A percentile compares a stretch with the other conserved stretches of the same genome.
Conservation (phyloP, 2,113 vertebrate species). For the Thamnaconus septentrionalis region DNA sequence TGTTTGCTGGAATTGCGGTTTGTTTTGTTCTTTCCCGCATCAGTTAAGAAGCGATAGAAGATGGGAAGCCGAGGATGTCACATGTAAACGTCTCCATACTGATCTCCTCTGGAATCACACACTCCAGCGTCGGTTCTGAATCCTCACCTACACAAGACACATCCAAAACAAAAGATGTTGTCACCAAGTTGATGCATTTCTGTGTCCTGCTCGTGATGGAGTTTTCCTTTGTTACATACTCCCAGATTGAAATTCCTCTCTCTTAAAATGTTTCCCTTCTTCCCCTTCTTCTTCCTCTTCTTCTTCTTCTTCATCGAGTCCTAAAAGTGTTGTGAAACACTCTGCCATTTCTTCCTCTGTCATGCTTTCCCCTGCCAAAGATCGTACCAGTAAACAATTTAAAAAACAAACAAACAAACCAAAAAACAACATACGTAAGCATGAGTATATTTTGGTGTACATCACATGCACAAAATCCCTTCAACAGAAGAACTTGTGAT, state of each 20-base stretch:
- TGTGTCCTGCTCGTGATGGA: not conserved
- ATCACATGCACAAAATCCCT: too few species aligned
- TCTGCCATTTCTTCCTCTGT: constrained; percentile 83
- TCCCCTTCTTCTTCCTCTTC: not conserved
- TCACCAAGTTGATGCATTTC: not conserved
- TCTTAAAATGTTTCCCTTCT: constrained; percentile 32
- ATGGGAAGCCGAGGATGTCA: constrained; percentile 82
- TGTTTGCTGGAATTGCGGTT: too few species aligned
- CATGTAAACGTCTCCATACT: constrained; percentile 79
- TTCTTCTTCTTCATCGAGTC: constrained; percentile 62
- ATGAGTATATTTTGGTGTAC: too few species aligned
- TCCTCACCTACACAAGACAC: constrained; percentile 55
- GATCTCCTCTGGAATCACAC: constrained; percentile 83
- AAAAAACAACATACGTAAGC: too few species aligned
- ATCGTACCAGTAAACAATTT: constrained; percentile 5
- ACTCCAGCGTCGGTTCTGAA: constrained; percentile 69
- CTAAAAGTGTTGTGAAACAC: constrained; percentile 80
- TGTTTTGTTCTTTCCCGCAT: too few species aligned
- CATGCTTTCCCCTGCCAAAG: constrained; percentile 85
- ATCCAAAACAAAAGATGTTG: not conserved
- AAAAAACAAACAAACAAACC: not conserved
- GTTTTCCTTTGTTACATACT: constrained; percentile 62
- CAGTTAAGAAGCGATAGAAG: not conserved
- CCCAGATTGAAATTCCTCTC: constrained; percentile 21
- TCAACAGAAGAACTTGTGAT: too few species aligned